phyloP scores from a whole-genome alignment of 2,888 invertebrate genomes.

The Lepeophtheirus nordmannii region DNA sequence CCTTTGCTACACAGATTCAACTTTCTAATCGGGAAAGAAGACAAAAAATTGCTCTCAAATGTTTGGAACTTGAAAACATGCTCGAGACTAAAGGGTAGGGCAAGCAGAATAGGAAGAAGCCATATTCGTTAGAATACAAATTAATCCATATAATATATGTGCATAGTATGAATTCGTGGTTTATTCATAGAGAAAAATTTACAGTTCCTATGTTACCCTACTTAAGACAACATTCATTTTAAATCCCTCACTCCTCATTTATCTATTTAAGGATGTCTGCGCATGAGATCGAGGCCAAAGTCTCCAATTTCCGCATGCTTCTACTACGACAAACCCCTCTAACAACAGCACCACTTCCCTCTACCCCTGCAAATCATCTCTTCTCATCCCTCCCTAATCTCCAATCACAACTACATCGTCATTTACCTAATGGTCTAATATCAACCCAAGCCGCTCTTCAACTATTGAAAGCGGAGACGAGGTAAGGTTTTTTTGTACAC shows the following conservation, averaged over 20 bases:
- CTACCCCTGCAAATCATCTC: not conserved
- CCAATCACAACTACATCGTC: not conserved
- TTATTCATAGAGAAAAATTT: too few species aligned
- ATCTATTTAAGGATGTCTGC: conserved; percentile 1
- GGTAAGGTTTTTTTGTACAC: not conserved
- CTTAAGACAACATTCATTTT: too few species aligned
- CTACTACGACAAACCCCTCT: not conserved
- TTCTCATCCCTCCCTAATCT: not conserved
- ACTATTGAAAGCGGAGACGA: not conserved
- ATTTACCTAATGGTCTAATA: not conserved
- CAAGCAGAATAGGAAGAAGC: not conserved
- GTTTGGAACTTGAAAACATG: not conserved
- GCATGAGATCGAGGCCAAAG: not conserved
- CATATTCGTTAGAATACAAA: too few species aligned
- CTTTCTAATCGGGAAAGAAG: conserved; percentile 1
- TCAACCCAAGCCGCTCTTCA: not conserved
- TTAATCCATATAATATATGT: too few species aligned
- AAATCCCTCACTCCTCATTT: not conserved
- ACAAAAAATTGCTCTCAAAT: not conserved
- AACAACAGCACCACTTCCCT: not conserved
- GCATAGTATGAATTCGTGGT: too few species aligned
- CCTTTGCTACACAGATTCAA: not conserved
- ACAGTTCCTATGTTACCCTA: too few species aligned
- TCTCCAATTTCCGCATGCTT: not conserved
- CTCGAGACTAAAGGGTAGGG: not conserved